Base-by-base conservation (phyloP, 1,140 invertebrate genomes). In the Drusus annulatus region DNA sequence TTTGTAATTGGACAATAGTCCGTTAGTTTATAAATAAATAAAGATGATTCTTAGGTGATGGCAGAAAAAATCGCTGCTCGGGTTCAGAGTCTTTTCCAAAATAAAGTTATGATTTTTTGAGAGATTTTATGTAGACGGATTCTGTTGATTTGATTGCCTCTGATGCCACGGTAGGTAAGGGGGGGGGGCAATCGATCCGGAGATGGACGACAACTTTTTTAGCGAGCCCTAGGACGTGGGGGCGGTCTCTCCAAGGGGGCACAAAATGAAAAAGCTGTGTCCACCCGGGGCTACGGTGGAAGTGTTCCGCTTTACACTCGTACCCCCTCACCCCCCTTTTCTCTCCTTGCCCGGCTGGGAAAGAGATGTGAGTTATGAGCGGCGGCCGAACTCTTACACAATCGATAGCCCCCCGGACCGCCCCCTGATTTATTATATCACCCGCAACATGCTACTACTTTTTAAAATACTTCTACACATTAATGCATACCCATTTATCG, bases 211-310 rank as follows among this genome's bases (percentile, higher is more conserved):
- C 51, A 56, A 75, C 71, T 56, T 52, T 75, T 60, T 56, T 17
- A 19, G 65, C n/a, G 36, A 25, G 15, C 25, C 19, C 10, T 50
- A 8, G 17, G 68, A 50, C 23, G 25, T 17, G 6, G 31, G 45
- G 16, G 19, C 23, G 31, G 69, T 56, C 31, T 50, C 69, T 17
- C 51, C 10, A 21, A 28, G 58, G 51, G 28, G 56, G 56, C 28
- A 17, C 71, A 75, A 80, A 80, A 81, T 81, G 80, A 81, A 81
- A 81, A 81, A 77, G 50, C 75, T 28, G 63, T 81, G 80, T 78
- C 68, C 80, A 74, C 80, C 76, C 65, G 25, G 31, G 76, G 76
- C 80, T 56, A 76, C 36, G 69, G 19, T 65, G 77, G 78, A 62
- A 77, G 79, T 68, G 79, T 76, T 76, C 73, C 79, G 63, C 74